Evolutionary conservation across 2,113 vertebrate species (phyloP), one percentile per base, ranked within the genome.

Genomic region (Pitta sordida): DNA sequence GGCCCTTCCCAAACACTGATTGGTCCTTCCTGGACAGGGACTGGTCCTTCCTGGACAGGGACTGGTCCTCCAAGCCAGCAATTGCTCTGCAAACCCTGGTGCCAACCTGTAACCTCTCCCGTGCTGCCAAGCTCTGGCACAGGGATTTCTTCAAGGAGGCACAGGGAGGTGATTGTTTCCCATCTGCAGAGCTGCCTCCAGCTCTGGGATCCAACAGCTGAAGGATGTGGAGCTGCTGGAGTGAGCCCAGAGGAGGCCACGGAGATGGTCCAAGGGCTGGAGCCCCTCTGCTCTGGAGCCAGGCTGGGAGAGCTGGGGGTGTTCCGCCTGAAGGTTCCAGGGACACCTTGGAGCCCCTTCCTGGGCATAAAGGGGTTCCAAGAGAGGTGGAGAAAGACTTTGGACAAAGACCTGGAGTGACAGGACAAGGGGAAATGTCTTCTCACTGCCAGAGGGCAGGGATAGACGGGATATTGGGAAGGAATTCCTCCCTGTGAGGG

Each of bases 181-280:
- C 27, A 24, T 3, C n/a, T 52, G 52, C 67, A 79, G 74, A 52
- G 30, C 24, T 53, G 12, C 29, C 23, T 15, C n/a, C 59, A 65
- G 52, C 23, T 29, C 29, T 22, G 29, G 32, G 73, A 34, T 41
- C 13, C 30, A 59, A 3, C 20, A 27, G 4, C 24, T 52, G 37
- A n/a, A 30, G n/a, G 58, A 34, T 6, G 5, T 73, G 29, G 37
- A 59, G 44, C 37, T 58, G 51, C 52, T 71, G 73, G 16, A 65
- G 29, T 0, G 1, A 41, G 51, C 22, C 74, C 88, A 46, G 65
- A 73, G 44, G 37, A 71, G 11, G 32, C 14, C 51, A 37, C 0
- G 0, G 43, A 71, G 73, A 34, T 51, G 32, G 2, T 51, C 2
- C 1, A 0, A 22, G 1, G 19, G 32, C 13, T 78, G 73, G 44